These are phyloP conservation scores for Epirrhoe tristata DNA, from an alignment of 2,888 invertebrate genomes.

Conservation along the genomic window DNA sequence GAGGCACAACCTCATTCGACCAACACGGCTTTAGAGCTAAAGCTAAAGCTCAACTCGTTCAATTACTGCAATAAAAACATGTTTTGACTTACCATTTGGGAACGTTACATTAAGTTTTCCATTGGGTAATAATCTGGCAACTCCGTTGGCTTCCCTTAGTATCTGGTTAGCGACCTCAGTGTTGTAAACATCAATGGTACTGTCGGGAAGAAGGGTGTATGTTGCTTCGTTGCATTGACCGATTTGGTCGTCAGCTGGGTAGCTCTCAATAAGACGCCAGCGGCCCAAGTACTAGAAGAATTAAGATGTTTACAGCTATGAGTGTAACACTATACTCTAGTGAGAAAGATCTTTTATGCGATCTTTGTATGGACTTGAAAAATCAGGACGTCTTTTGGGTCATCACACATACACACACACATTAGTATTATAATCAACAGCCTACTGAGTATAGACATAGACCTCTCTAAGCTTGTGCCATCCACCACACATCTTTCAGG, in stretches of 20 bases:
- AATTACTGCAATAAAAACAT: background rate
- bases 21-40: too few relatives aligned
- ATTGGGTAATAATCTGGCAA: slow-evolving; percentile 61
- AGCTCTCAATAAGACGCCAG: slow-evolving; percentile 88
- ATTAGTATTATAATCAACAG: too few relatives aligned
- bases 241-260: slow-evolving; percentile 84
- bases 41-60: background rate
- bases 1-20: too few relatives aligned
- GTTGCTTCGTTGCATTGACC: slow-evolving; percentile 86
- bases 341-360: too few relatives aligned
- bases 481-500: too few relatives aligned
- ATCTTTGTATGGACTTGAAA: too few relatives aligned
- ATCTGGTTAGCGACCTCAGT: slow-evolving; percentile 71
- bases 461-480: too few relatives aligned
- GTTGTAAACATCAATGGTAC: slow-evolving; percentile 52
- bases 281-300: slow-evolving; percentile 58
- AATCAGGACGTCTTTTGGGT: too few relatives aligned
- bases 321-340: too few relatives aligned
- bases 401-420: too few relatives aligned
- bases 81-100: slow-evolving; percentile 55
- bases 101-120: slow-evolving; percentile 82
- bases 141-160: slow-evolving; percentile 77
- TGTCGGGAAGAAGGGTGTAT: slow-evolving; percentile 68
- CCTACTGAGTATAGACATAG: too few relatives aligned
- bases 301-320: background rate